Evolutionary conservation across 2,797 vertebrate species (phyloP).

Genomic region (Amphiprion clarkii): DNA sequence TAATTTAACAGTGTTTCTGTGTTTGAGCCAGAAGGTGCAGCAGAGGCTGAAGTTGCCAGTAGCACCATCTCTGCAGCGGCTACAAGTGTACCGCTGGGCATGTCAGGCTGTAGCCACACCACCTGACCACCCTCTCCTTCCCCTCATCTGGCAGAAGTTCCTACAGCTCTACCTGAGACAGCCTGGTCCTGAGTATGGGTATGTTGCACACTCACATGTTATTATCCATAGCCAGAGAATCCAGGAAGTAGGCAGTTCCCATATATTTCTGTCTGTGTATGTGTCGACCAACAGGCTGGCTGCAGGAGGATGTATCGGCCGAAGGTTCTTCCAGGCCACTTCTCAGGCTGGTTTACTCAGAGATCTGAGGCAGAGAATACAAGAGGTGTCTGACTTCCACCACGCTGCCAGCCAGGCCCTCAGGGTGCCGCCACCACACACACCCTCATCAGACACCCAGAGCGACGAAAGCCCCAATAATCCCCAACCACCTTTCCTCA

Average conservation of each 20-base stretch:
- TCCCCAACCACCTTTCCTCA: constrained; percentile 79
- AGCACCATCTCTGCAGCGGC: constrained; percentile 92
- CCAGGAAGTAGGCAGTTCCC: neutral
- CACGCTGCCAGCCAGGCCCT: constrained; percentile 94
- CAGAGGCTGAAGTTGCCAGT: constrained; percentile 93
- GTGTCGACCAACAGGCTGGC: constrained; percentile 84
- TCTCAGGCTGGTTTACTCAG: constrained; percentile 86
- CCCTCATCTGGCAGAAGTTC: constrained; percentile 97
- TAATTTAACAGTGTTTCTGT: constrained; percentile 38
- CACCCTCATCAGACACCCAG: constrained; percentile 77
- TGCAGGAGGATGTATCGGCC: constrained; percentile 93
- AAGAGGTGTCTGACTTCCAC: constrained; percentile 95
- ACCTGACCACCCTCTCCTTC: constrained; percentile 94
- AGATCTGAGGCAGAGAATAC: constrained; percentile 91
- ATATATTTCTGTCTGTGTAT: constrained; percentile 2
- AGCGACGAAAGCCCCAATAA: constrained; percentile 69
- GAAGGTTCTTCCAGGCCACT: constrained; percentile 91
- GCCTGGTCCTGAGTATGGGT: constrained; percentile 97
- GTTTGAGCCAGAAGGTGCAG: constrained; percentile 91
- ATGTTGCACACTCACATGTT: constrained; percentile 47
- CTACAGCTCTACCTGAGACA: constrained; percentile 95
- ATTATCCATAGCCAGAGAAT: neutral
- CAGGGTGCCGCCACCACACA: constrained; percentile 81
- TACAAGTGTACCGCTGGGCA: constrained; percentile 98
- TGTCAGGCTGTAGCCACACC: constrained; percentile 94